A percentile compares a stretch with the other conserved stretches of the same genome.
Evolutionary conservation across 35 echinoderm and acorn worm species (phyloP).

Genomic region (Heliocidaris tuberculata): DNA sequence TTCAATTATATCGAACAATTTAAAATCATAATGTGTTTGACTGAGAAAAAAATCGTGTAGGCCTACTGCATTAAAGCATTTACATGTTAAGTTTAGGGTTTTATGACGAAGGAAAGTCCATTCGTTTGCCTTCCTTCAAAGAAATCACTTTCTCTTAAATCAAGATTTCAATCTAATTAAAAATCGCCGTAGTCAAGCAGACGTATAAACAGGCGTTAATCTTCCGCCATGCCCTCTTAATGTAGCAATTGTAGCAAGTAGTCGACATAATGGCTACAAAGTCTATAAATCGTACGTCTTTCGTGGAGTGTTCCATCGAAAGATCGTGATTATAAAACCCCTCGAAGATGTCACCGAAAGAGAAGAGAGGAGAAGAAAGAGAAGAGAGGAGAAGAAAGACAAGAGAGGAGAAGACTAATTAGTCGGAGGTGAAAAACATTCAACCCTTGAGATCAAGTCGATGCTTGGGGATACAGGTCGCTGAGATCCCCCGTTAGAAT

Average conservation of each 20-base stretch:
- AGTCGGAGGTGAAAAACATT: not conserved
- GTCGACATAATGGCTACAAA: not conserved
- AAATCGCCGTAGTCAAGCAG: not conserved
- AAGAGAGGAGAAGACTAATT: not conserved
- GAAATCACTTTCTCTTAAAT: too few species aligned
- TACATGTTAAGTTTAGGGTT: too few species aligned
- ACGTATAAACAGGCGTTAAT: not conserved
- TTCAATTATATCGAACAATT: too few species aligned
- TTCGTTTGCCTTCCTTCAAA: too few species aligned
- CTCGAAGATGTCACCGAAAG: constrained; percentile 6
- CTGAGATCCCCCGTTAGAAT: not conserved
- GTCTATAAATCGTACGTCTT: not conserved
- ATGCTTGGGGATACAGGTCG: not conserved
- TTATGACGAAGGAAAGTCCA: too few species aligned
- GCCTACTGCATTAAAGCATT: too few species aligned
- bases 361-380: not conserved
- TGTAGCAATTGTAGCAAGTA: not conserved
- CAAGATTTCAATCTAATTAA: too few species aligned
- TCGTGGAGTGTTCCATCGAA: not conserved
- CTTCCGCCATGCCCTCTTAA: not conserved
- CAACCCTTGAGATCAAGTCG: not conserved
- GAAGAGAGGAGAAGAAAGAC: not conserved
- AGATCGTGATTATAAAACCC: not conserved
- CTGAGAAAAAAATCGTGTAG: too few species aligned
- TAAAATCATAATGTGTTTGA: too few species aligned